Evolutionary conservation across 2,113 vertebrate species (phyloP).

Genomic region (Talpa occidentalis): DNA sequence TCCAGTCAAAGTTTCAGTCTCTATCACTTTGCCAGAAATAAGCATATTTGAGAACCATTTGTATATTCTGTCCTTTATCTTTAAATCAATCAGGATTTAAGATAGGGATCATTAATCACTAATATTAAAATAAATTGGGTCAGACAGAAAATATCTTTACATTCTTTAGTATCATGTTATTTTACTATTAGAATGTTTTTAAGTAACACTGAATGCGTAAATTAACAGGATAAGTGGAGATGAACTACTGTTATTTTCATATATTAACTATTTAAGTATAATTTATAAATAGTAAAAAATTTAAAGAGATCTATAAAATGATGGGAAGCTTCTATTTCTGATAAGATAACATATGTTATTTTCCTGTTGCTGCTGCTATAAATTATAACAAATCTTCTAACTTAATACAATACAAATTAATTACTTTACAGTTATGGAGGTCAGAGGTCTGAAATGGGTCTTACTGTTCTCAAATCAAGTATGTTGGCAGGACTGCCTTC

Average conservation of each 20-base stretch:
- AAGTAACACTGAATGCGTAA: not conserved
- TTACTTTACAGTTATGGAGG: not conserved
- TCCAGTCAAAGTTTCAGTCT: conserved; percentile 54
- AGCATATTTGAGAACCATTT: conserved; percentile 46
- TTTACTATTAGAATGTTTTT: not conserved
- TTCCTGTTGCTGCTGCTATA: not conserved
- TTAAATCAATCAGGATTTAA: conserved; percentile 44
- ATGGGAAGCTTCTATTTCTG: not conserved
- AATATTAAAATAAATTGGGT: not conserved
- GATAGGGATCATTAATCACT: not conserved
- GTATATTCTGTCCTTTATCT: conserved; percentile 48
- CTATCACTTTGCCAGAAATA: conserved; percentile 57
- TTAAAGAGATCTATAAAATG: no score
- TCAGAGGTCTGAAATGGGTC: not conserved
- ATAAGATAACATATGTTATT: not conserved
- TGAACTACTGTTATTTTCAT: not conserved
- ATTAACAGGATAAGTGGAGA: not conserved
- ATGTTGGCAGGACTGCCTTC: not conserved
- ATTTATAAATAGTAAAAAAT: no score
- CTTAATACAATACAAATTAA: conserved; percentile 24
- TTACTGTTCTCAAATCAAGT: conserved; percentile 28
- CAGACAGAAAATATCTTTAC: not conserved
- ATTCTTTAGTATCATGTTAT: not conserved
- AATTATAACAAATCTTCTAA: not conserved
- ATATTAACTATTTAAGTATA: conserved; percentile 13